Base-by-base conservation (phyloP, 2,113 vertebrate genomes). In the Oncorhynchus masou region DNA sequence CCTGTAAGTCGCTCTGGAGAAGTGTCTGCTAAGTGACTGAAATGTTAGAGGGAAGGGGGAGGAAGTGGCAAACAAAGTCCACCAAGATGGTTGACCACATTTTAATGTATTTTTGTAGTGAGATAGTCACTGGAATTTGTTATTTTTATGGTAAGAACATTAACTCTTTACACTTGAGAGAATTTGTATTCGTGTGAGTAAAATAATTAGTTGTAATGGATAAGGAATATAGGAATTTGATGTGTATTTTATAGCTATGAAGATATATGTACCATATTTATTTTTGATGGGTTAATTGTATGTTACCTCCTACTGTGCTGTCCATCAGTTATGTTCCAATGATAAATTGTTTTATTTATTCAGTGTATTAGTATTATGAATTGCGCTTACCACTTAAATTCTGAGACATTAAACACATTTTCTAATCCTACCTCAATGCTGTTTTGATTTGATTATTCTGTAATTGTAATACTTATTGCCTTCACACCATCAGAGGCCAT, bases 101-200 rank as follows among this genome's bases (percentile, higher is more conserved):
- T 76, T 84, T 84, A 81, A 77, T 62, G 74, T 86, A 88, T 86
- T 79, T 83, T 89, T 86, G 70, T 83, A 83, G 74, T 81, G 65
- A 29, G 27, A 70, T 73, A 49, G 74, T 73, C 65, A 76, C 65
- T 73, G 66, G 66, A 79, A 75, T 76, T 54, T 66, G 13, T 79
- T 82, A 82, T 84, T 79, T 84, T 83, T 84, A 70, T 70, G 82
- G 84, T 45, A 45, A 45, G 9, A 45, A 45, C 39, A 59, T 83
- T 74, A 80, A 83, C 70, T 86, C 76, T 91, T 76, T 92, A 91
- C 91, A 93, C 92, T 92, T 92, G 90, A 90, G 88, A 91, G 7
- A 29, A 77, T 83, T 85, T 90, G 85, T 91, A 87, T 82, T 84
- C 86, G 82, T 85, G 82, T 71, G 31, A 87, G 83, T 85, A 75